Conservation (phyloP, 2,113 vertebrate species). For the Sphaerodactylus townsendi region DNA sequence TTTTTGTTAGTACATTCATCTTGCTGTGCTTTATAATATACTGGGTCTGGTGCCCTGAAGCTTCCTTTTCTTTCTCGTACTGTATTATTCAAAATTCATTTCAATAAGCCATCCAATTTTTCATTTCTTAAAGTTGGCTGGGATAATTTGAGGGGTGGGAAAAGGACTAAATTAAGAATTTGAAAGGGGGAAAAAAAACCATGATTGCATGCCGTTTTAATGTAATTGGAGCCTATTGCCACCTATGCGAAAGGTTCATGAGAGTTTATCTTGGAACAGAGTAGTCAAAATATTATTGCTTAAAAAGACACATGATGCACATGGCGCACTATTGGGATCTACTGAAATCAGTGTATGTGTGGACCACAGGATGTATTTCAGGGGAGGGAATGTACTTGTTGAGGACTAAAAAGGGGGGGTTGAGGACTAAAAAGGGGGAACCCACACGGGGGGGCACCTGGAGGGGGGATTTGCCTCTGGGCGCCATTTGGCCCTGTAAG, state of each 20-base stretch:
- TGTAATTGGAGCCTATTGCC: slow-evolving; percentile 3
- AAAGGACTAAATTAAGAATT: slow-evolving; percentile 14
- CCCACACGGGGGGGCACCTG: too few species aligned
- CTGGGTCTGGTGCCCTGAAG: slow-evolving; percentile 4
- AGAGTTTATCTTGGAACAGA: neutral
- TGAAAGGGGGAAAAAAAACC: neutral
- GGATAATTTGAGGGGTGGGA: neutral
- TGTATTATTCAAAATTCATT: slow-evolving; percentile 21
- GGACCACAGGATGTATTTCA: neutral
- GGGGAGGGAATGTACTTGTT: too few species aligned
- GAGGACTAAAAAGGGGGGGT: too few species aligned
- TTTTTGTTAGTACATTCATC: slow-evolving; percentile 1
- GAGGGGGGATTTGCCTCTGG: too few species aligned
- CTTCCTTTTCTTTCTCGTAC: neutral
- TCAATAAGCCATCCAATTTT: slow-evolving; percentile 11
- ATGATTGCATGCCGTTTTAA: neutral
- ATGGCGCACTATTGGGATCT: neutral
- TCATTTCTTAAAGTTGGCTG: neutral
- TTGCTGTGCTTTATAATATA: neutral
- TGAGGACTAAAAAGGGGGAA: too few species aligned
- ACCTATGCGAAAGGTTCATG: neutral
- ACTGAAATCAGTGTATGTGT: neutral
- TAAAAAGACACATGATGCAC: neutral
- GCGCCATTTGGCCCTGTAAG: too few species aligned
- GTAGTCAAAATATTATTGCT: neutral